Evolutionary conservation across 2,113 vertebrate species (phyloP), one percentile per base, ranked within the genome.

Genomic region (Tor tambroides): DNA sequence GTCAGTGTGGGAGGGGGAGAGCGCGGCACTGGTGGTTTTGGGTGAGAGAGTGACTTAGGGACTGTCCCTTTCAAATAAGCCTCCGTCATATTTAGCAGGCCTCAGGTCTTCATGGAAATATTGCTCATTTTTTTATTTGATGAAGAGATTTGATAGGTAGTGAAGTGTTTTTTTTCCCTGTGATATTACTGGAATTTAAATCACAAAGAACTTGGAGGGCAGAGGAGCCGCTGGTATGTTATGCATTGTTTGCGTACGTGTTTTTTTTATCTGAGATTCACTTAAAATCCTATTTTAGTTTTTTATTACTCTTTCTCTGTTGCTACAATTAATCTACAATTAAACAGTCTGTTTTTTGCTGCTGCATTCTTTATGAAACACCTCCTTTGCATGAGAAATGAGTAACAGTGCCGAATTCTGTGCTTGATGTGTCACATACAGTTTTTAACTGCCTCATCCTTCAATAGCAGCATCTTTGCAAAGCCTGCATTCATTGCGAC

Each of bases 1-100:
- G 19, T 86, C 35, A 59, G 67, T 85, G 82, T 87, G 76, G 83
- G 74, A 51, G 69, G 71, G 72, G 46, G 38, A 32, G 59, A 32
- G 38, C 59, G n/a, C 7, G 56, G 10, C 59, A n/a, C 8, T 17
- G 80, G 14, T n/a, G n/a, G 59, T 82, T 82, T 56, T 81, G n/a
- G 59, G 38, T 81, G 80, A 83, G 63, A 83, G 41, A 51, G 26
- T 51, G 80, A 19, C 41, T 72, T n/a, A 38, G 82, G 65, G 43
- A 72, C 65, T n/a, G 82, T 72, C 67, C 82, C 82, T 72, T 84
- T 56, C 19, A 23, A 35, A 49, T 49, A 28, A 67, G 17, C 61
- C 38, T 82, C 26, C 61, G 7, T 43, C 59, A 69, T 82, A 49
- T 46, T 82, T 26, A 69, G 49, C 9, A n/a, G n/a, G 54, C n/a